Evolutionary conservation across 2,888 invertebrate species (phyloP).

Genomic region (Napeogenes inachia): DNA sequence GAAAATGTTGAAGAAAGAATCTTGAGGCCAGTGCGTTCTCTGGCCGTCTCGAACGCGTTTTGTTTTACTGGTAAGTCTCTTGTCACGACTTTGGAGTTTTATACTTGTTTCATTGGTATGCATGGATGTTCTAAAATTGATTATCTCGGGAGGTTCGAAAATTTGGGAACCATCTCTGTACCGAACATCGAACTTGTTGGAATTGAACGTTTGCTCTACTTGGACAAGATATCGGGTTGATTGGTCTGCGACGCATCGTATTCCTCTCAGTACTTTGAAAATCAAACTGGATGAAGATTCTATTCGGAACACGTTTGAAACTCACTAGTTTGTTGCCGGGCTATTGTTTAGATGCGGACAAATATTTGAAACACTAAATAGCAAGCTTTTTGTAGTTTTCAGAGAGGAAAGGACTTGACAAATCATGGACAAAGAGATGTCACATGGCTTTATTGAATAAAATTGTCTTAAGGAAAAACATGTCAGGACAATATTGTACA

Average conservation of each 20-base stretch:
- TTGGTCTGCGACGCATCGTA: constrained; percentile 25
- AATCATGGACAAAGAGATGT: not conserved
- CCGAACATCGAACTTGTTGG: constrained; percentile 1
- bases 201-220: constrained; percentile 3
- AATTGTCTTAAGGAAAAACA: too few relatives aligned
- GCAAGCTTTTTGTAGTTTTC: not conserved
- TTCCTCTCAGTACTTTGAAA: constrained; percentile 13
- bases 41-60: constrained; percentile 20
- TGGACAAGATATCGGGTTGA: constrained; percentile 12
- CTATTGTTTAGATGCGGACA: not conserved
- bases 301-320: constrained; percentile 2
- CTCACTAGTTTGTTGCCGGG: not conserved
- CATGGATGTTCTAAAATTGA: constrained; percentile 27
- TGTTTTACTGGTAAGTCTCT: constrained; percentile 34
- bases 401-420: not conserved
- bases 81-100: constrained; percentile 31
- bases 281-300: not conserved
- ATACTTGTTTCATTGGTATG: constrained; percentile 29
- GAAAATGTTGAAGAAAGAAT: constrained; percentile 23
- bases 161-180: constrained; percentile 9
- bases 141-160: constrained; percentile 9
- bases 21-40: constrained; percentile 16
- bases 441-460: too few relatives aligned
- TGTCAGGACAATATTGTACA: too few relatives aligned
- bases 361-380: not conserved